These are phyloP conservation scores for Daphoenositta chrysoptera DNA, from an alignment of 2,113 vertebrate genomes.

Conservation along the genomic window DNA sequence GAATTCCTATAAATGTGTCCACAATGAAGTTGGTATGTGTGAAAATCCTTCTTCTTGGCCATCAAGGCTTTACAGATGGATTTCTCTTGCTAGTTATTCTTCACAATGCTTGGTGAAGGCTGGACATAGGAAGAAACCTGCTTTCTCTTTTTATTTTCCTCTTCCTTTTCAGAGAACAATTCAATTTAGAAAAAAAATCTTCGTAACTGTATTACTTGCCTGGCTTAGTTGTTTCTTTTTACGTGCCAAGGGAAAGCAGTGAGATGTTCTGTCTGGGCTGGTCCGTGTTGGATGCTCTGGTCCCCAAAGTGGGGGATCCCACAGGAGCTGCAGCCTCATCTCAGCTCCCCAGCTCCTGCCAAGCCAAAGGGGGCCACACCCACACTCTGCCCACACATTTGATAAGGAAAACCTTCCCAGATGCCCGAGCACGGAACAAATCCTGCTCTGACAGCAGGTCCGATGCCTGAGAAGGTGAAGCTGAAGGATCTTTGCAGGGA, in stretches of 20 bases:
- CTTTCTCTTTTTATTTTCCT: neutral
- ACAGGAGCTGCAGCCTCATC: neutral
- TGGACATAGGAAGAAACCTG: neutral
- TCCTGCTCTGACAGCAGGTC: neutral
- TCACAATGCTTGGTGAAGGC: neutral
- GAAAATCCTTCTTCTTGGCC: constrained; percentile 3
- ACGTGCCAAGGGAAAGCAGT: neutral
- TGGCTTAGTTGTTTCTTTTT: neutral
- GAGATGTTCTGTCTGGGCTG: neutral
- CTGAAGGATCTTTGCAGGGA: neutral
- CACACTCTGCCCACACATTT: neutral
- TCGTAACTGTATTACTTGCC: neutral
- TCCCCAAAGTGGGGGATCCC: accelerated
- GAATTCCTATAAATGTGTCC: neutral
- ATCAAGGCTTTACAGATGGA: neutral
- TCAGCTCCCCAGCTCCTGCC: neutral
- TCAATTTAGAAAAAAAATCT: neutral
- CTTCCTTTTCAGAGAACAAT: neutral
- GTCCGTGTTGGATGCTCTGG: accelerated
- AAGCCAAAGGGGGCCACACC: neutral
- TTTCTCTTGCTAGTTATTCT: neutral
- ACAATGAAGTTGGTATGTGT: neutral
- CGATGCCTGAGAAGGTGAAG: neutral
- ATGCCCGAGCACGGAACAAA: neutral
- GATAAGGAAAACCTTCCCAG: neutral